Base-by-base conservation (phyloP, 2,797 vertebrate species). In the Diplodus sargus region DNA sequence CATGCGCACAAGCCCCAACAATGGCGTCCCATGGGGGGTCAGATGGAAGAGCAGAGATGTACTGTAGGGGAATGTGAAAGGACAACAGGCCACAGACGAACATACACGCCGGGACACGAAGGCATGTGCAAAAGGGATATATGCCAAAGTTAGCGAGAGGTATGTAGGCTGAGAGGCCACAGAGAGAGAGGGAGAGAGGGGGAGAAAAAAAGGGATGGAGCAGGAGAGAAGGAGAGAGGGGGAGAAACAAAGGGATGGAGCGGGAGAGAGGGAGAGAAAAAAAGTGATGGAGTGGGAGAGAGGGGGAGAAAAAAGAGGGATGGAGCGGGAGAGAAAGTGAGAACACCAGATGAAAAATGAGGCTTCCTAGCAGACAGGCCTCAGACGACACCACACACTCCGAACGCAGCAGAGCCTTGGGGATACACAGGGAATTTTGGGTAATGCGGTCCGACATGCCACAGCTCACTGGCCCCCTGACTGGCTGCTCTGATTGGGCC, bases 341-440 rank as follows among this genome's bases (percentile, higher is more conserved):
- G 77, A 74, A 78, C 60, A 83, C 77, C 84, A 81, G 87, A 92
- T 94, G 91, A 93, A 92, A 94, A 93, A 94, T 91, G 80, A 93
- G 91, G 73, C 75, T 78, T 85, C 65, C 87, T 86, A 61, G 74
- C 83, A 92, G 90, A 92, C 87, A 74, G 82, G 82, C 90, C 90
- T 88, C 85, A 82, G 86, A 92, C 64, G 51, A 88, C 85, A 89
- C 82, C 76, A 70, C 81, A 84, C 79, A 79, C 70, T 92, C 88
- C 85, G 79, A 85, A 79, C 52, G 48, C 84, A 79, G 89, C 83
- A 68, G 45, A 81, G 88, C 89, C 91, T 87, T 57, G 75, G 91
- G 91, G 87, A 91, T 82, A 85, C 88, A 87, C 81, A 28, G 54
- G 74, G 83, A 89, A 92, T 90, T 91, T 91, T 91, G 89, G 94